phyloP scores from a whole-genome alignment of 1,140 invertebrate species.

The Formica exsecta region DNA sequence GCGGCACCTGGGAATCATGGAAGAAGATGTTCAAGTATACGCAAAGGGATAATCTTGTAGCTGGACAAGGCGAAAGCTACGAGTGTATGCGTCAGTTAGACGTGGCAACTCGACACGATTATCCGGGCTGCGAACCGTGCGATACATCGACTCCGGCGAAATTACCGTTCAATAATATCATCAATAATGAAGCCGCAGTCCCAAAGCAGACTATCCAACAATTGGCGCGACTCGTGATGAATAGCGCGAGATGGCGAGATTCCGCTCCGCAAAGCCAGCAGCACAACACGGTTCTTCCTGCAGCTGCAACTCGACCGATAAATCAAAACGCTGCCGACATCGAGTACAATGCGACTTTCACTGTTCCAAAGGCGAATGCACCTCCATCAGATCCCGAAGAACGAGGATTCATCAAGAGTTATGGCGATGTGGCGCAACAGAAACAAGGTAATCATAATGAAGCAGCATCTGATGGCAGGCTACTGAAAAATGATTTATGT shows the following conservation, averaged over 20 bases:
- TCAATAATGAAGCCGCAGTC: conserved; percentile 29
- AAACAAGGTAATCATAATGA: neutral
- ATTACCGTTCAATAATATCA: conserved; percentile 13
- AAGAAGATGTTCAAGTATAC: conserved; percentile 24
- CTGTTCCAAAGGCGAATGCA: neutral
- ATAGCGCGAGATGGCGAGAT: conserved; percentile 83
- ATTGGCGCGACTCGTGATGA: conserved; percentile 83
- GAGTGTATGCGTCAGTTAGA: conserved; percentile 78
- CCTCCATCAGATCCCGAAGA: neutral
- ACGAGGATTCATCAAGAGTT: neutral
- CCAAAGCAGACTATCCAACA: conserved; percentile 83
- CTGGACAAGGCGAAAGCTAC: conserved; percentile 81
- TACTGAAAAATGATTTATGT: conserved; percentile 15
- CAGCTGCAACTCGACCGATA: neutral
- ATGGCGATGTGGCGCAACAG: neutral
- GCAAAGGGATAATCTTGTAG: conserved; percentile 71
- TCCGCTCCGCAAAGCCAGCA: conserved; percentile 53
- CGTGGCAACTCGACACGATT: conserved; percentile 27
- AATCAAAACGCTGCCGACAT: neutral
- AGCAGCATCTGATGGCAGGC: neutral
- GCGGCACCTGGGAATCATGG: conserved; percentile 25
- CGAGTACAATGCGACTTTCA: conserved; percentile 18
- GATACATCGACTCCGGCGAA: conserved; percentile 84
- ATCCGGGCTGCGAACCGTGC: conserved; percentile 71
- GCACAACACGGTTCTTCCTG: neutral